Base-by-base conservation (phyloP, 2,113 vertebrate genomes). In the Ranitomeya variabilis region DNA sequence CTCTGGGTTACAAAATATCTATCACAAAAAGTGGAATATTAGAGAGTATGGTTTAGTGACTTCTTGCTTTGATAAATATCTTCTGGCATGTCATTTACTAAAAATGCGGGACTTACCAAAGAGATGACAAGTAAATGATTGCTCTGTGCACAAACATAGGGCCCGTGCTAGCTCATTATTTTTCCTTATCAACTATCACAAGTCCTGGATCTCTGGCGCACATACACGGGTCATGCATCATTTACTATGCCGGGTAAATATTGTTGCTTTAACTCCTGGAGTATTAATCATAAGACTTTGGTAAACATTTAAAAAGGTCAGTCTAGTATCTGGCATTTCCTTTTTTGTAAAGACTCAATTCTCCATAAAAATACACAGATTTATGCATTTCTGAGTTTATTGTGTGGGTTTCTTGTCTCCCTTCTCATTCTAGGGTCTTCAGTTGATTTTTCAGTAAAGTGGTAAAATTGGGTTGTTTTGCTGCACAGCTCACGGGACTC, bases 1-100 rank as follows among this genome's bases (percentile, higher is more conserved):
- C 94, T 95, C 92, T 92, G 95, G 94, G 95, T 94, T 95, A 94
- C 92, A 94, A 94, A 94, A 95, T 93, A 94, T 95, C 93, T 95
- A 92, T 95, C 94, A 93, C 94, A 94, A 95, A 94, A 85, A 91
- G 90, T 91, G 19, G 93, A 94, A 95, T 95, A 95, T 95, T 95
- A 96, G 95, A 96, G 94, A 83, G 88, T 94, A 95, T 92, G 90
- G 94, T 93, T 91, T 92, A 93, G 89, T 92, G 92, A 91, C 92
- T 93, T 92, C 90, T 80, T 90, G 91, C 94, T 95, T 96, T 96
- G 94, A 96, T 96, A 96, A 96, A 95, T 94, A 95, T 94, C 95
- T 96, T 96, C 91, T 93, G 94, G 93, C 92, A 95, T 95, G 93
- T 94, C 94, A 95, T 94, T 96, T 94, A 94, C 92, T 92, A 94